Evolutionary conservation across 2,797 vertebrate genomes (phyloP).

Genomic region (Pipistrellus pygmaeus): DNA sequence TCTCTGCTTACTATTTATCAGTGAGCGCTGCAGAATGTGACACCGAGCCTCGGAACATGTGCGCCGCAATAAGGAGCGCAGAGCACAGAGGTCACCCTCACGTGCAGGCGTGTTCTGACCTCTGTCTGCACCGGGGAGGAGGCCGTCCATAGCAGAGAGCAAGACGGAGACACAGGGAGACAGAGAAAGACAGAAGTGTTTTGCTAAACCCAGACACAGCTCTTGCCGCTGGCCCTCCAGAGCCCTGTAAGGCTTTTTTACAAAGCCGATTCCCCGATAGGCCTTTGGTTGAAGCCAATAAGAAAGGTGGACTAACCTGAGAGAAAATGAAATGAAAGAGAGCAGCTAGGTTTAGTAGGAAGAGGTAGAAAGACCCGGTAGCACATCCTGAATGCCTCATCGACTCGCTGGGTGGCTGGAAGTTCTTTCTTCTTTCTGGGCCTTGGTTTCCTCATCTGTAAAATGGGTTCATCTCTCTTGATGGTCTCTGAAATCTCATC

Average conservation of each 20-base stretch:
- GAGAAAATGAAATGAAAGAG: background rate
- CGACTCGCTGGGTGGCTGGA: background rate
- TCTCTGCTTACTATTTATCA: slow-evolving; percentile 66
- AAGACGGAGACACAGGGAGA: background rate
- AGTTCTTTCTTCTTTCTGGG: background rate
- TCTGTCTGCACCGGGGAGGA: slow-evolving; percentile 14
- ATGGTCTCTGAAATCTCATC: background rate
- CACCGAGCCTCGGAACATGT: slow-evolving; percentile 54
- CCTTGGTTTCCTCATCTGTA: background rate
- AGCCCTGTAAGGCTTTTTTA: background rate
- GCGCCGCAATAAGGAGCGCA: slow-evolving; percentile 51
- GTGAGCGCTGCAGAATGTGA: slow-evolving; percentile 54
- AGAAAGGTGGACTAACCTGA: background rate
- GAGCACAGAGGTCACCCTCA: background rate
- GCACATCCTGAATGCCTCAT: background rate
- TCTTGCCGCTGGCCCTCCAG: background rate
- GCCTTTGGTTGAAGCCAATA: background rate
- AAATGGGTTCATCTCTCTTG: background rate
- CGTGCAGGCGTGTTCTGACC: background rate
- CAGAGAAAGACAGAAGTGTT: background rate
- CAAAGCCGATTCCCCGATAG: background rate
- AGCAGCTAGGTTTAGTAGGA: background rate
- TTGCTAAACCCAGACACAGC: background rate
- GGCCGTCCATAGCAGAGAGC: background rate
- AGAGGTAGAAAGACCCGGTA: background rate